Base-by-base conservation (phyloP, 2,888 invertebrate genomes). In the Drosophila antonietae region DNA sequence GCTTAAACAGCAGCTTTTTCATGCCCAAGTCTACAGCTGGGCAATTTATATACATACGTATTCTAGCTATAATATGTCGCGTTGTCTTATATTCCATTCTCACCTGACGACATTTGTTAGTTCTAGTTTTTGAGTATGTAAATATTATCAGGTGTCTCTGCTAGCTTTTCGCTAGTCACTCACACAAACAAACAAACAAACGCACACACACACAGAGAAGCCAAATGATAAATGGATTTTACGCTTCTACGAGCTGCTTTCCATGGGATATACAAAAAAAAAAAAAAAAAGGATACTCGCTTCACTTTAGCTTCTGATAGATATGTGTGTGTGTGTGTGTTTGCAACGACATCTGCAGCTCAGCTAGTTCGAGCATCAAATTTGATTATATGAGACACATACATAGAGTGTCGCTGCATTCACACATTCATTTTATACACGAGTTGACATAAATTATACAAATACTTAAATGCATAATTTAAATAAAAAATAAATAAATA, bases 211-310 rank as follows among this genome's bases (percentile, higher is more conserved):
- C 35, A 41, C 20, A 44, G 8, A n/a, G 14, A 14, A 49, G 46
- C 49, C 14, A 39, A 73, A 73, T 83, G 85, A 83, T 83, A 83
- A 85, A 81, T 83, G 83, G 81, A 81, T 84, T 83, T 85, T 83
- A 66, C 70, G 68, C 82, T 61, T 73, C 67, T 74, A 47, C 80
- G 78, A 67, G 47, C 65, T 57, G 69, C 51, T 44, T 44, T 31
- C 41, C 59, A 41, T 33, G 15, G 15, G 46, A 39, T 44, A 23
- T 23, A 23, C 37, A 43, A 59, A 69, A 55, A 51, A 59, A 20
- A 20, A 20, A 20, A 20, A 20, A 20, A 20, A 20, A 20, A 20
- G 52, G 52, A 68, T 61, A 41, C 47, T 69, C 58, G 68, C 39
- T 65, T 64, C 62, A 55, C 49, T 56, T 68, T 52, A 20, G 47